phyloP scores from a whole-genome alignment of 2,113 vertebrate genomes.

The Dicrurus megarhynchus region DNA sequence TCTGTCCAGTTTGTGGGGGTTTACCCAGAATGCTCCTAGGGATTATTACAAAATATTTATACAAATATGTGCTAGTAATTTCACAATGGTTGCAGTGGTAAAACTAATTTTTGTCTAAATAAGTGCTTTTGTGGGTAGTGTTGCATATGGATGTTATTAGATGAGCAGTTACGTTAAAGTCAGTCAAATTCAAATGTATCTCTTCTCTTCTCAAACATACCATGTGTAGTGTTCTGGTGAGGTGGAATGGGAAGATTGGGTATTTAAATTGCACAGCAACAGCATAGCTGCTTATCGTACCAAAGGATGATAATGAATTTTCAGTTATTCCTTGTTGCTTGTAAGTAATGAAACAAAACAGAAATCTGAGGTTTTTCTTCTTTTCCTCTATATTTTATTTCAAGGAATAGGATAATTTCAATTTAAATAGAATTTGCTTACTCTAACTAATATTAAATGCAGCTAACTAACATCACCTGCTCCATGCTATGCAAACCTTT shows the following conservation, averaged over 20 bases:
- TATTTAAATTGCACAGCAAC: neutral
- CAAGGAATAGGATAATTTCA: neutral
- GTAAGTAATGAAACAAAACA: neutral
- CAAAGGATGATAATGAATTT: neutral
- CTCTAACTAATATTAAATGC: neutral
- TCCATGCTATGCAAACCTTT: neutral
- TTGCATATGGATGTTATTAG: neutral
- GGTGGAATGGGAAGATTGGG: neutral
- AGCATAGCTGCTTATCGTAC: neutral
- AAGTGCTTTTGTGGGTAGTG: neutral
- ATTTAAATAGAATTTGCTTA: neutral
- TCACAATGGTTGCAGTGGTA: neutral
- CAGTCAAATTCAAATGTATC: neutral
- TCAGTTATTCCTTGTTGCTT: neutral
- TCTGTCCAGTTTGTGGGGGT: neutral
- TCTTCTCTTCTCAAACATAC: neutral
- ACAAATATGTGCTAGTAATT: neutral
- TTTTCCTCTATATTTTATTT: neutral
- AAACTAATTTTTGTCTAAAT: neutral
- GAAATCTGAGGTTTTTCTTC: neutral
- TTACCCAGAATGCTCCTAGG: neutral
- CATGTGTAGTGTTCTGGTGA: neutral
- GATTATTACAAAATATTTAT: too few species aligned
- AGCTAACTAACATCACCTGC: neutral
- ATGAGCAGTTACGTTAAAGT: neutral